A percentile compares a stretch with the other conserved stretches of the same genome.
Evolutionary conservation across 2,797 vertebrate species (phyloP).

Genomic region (Melanotaenia parkinsoni): DNA sequence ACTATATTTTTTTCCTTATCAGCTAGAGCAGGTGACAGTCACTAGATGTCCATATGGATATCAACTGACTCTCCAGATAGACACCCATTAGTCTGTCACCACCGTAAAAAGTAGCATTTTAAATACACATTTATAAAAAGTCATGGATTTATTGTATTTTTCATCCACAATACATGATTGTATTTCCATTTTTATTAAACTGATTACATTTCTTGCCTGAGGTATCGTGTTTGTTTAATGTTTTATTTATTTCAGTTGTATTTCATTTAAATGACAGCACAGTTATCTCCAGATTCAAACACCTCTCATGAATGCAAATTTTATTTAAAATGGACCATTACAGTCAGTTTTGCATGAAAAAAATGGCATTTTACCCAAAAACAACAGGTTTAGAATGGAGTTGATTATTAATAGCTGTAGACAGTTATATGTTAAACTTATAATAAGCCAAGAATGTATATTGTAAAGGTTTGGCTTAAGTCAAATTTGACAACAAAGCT

Average conservation of each 20-base stretch:
- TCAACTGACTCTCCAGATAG: too few species aligned
- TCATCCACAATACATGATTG: too few species aligned
- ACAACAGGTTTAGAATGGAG: constrained; percentile 24
- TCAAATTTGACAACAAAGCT: constrained; percentile 9
- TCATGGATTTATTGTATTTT: too few species aligned
- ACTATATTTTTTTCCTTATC: too few species aligned
- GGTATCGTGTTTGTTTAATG: not conserved
- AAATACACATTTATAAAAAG: not conserved
- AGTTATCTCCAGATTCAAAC: constrained; percentile 3
- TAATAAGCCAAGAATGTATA: constrained; percentile 19
- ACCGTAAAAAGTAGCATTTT: not conserved
- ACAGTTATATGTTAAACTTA: constrained; percentile 23
- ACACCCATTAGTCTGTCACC: not conserved
- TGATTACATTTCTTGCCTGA: not conserved
- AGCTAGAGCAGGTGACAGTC: too few species aligned
- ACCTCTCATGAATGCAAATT: not conserved
- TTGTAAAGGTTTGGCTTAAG: constrained; percentile 13
- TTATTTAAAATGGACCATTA: constrained; percentile 1
- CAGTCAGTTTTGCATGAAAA: not conserved
- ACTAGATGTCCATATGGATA: too few species aligned
- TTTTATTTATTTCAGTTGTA: constrained; percentile 1
- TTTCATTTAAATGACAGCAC: not conserved
- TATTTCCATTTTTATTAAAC: too few species aligned
- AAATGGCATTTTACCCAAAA: not conserved
- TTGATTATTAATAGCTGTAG: constrained; percentile 27